phyloP scores from a whole-genome alignment of 2,797 vertebrate species.

The Nasua narica region DNA sequence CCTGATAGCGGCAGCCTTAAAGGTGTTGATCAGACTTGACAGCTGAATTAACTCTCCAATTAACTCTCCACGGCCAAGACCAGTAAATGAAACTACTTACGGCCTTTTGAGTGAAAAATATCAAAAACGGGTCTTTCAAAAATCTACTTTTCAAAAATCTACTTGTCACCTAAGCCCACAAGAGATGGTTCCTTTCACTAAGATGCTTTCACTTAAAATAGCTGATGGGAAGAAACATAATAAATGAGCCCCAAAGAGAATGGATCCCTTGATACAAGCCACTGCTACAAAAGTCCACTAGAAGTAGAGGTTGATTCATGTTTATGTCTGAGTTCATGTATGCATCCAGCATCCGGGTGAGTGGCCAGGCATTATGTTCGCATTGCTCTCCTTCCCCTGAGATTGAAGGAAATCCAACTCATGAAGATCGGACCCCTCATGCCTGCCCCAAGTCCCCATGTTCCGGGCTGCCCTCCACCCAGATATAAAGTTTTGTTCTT shows the following conservation, averaged over 20 bases:
- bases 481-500: not conserved
- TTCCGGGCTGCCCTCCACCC: not conserved
- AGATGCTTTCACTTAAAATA: not conserved
- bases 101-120: not conserved
- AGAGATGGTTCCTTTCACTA: not conserved
- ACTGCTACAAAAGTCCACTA: not conserved
- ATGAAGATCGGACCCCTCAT: not conserved
- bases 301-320: not conserved
- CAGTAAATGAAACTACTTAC: not conserved
- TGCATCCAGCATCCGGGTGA: not conserved
- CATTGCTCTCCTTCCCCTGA: not conserved
- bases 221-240: not conserved
- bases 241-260: not conserved
- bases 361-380: fast-evolving
- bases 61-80: too few species aligned
- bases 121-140: not conserved
- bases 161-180: not conserved
- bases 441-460: not conserved
- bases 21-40: not conserved
- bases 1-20: not conserved
- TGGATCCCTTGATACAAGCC: not conserved
- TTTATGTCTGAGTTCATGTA: not conserved
- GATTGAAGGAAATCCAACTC: not conserved
- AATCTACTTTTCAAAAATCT: not conserved
- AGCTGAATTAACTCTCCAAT: not conserved